phyloP scores from a whole-genome alignment of 2,797 vertebrate genomes.

The Emydoidea blandingii region DNA sequence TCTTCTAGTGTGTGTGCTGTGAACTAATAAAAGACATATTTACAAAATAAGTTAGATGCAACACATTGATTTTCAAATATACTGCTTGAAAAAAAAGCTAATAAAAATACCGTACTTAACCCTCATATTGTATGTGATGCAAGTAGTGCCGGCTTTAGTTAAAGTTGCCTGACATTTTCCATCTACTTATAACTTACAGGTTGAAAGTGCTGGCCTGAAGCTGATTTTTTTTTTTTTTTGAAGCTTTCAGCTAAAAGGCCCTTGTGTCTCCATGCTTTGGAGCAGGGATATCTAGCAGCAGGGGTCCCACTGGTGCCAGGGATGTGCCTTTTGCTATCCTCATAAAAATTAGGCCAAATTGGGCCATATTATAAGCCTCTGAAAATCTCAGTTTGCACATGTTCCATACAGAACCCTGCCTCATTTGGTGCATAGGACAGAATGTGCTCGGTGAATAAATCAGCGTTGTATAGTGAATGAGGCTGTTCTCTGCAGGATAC shows the following conservation, averaged over 20 bases:
- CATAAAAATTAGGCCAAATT: too few relatives aligned
- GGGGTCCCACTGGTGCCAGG: too few relatives aligned
- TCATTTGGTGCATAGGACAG: background rate
- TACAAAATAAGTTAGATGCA: conserved; percentile 43
- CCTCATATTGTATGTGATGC: background rate
- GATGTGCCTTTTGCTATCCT: too few relatives aligned
- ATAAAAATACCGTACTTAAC: background rate
- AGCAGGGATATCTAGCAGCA: background rate
- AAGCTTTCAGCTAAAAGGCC: background rate
- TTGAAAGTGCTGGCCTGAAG: background rate
- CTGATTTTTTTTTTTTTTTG: background rate
- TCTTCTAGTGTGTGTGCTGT: conserved; percentile 82
- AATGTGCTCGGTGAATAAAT: background rate
- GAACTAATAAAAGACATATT: conserved; percentile 82
- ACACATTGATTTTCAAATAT: background rate
- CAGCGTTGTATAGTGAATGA: background rate
- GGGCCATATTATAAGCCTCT: too few relatives aligned
- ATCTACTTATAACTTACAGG: background rate
- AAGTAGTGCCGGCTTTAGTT: background rate
- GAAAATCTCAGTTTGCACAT: background rate
- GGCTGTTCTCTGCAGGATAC: background rate
- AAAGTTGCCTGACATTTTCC: background rate
- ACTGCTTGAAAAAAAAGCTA: background rate
- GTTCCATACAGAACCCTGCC: background rate
- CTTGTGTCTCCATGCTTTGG: background rate